Evolutionary conservation across 2,888 invertebrate genomes (phyloP).

Genomic region (Physocephala rufipes): DNA sequence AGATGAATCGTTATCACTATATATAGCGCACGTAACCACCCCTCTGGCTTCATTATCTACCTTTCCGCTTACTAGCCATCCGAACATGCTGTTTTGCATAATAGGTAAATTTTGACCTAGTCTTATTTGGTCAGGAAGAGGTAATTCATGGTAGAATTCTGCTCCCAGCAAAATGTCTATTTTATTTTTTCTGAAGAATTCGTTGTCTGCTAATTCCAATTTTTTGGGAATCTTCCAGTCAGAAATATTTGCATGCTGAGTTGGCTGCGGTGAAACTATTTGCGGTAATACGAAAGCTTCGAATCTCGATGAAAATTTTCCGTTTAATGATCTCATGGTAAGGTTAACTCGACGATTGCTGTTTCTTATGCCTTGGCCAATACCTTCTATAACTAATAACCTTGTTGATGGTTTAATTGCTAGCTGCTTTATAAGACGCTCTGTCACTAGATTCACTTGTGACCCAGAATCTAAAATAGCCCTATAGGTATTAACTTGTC

Average conservation of each 20-base stretch:
- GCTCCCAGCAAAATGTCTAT: not conserved
- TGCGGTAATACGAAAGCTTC: constrained; percentile 2
- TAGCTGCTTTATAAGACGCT: constrained; percentile 1
- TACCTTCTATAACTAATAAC: not conserved
- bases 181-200: not conserved
- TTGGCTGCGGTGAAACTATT: constrained; percentile 6
- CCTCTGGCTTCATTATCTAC: not conserved
- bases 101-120: not conserved
- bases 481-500: not conserved
- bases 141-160: not conserved
- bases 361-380: not conserved
- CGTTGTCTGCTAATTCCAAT: not conserved
- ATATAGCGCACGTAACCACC: not conserved
- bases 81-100: not conserved
- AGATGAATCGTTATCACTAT: not conserved
- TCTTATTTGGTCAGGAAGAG: not conserved
- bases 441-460: not conserved
- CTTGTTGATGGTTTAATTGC: not conserved
- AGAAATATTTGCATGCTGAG: not conserved
- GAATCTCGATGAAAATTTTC: not conserved
- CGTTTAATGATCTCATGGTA: not conserved
- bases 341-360: constrained; percentile 1
- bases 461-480: constrained; percentile 5
- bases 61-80: not conserved
- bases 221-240: not conserved